Conservation (phyloP, 30 jellyfish, hydroid and myxozoan species). For the Aurelia coerulea region DNA sequence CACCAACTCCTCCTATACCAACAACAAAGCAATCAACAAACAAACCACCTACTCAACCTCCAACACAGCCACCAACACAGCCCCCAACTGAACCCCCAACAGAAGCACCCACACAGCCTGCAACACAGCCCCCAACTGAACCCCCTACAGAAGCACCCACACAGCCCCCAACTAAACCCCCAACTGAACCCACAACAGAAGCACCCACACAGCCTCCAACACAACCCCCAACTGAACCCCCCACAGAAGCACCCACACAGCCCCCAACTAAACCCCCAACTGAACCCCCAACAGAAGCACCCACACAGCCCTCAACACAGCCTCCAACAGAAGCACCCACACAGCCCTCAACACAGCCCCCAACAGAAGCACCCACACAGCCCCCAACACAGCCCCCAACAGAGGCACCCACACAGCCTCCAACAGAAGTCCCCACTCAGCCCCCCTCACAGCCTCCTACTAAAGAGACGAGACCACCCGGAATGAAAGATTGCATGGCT, state of each 20-base stretch:
- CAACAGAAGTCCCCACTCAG: too few relatives aligned
- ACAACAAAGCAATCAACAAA: slow-evolving; percentile 3
- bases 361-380: too few relatives aligned
- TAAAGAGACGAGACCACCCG: not conserved
- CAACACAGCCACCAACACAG: not conserved
- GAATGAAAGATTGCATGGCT: slow-evolving; percentile 14
- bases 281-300: slow-evolving; percentile 6
- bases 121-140: not conserved
- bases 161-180: not conserved
- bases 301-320: too few relatives aligned
- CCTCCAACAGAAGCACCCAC: too few relatives aligned
- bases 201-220: slow-evolving; percentile 14
- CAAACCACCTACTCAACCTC: slow-evolving; percentile 11
- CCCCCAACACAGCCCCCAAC: too few relatives aligned
- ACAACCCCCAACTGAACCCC: not conserved
- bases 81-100: slow-evolving; percentile 36
- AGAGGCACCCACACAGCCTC: too few relatives aligned
- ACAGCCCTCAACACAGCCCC: too few relatives aligned
- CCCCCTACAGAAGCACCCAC: slow-evolving; percentile 17
- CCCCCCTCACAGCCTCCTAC: not conserved
- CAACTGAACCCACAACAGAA: slow-evolving; percentile 15
- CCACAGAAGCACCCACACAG: not conserved
- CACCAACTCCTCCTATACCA: slow-evolving; percentile 15
- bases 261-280: slow-evolving; percentile 24
- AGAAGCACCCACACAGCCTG: not conserved